These are phyloP conservation scores for Oreochromis niloticus DNA, from an alignment of 2,113 vertebrate genomes.

Conservation along the genomic window DNA sequence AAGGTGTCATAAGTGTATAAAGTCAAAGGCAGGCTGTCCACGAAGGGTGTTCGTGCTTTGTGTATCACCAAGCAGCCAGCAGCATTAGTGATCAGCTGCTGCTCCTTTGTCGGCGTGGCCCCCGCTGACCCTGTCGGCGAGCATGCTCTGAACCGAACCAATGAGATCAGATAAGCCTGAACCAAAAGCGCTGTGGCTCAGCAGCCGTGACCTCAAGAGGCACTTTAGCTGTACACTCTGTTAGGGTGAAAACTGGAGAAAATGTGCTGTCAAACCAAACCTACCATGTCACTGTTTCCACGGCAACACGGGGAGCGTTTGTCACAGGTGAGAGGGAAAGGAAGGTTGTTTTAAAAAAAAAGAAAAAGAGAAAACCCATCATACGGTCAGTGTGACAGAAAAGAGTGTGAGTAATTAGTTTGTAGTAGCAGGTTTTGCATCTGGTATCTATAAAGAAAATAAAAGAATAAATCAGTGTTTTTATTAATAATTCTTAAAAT, in stretches of 20 bases:
- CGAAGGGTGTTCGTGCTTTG: neutral
- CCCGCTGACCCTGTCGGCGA: neutral
- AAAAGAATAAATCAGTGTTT: neutral
- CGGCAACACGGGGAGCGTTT: conserved; percentile 37
- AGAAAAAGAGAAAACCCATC: neutral
- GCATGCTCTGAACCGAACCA: neutral
- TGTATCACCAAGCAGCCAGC: conserved; percentile 14
- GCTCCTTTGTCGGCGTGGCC: neutral
- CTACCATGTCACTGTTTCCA: conserved; percentile 24
- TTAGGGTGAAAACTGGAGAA: neutral
- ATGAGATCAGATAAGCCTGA: neutral
- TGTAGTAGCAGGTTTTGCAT: neutral
- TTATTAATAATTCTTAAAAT: neutral
- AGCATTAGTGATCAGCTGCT: neutral
- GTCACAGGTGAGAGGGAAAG: neutral
- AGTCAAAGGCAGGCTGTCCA: neutral
- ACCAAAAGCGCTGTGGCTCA: neutral
- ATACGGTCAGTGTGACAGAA: neutral
- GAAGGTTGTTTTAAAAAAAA: neutral
- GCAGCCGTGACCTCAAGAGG: neutral
- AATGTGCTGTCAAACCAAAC: neutral
- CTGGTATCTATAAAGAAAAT: neutral
- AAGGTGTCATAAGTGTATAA: neutral
- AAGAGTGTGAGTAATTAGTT: neutral
- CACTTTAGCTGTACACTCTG: neutral